Conservation (phyloP, 2,888 invertebrate species). For the Hipparchia semele region DNA sequence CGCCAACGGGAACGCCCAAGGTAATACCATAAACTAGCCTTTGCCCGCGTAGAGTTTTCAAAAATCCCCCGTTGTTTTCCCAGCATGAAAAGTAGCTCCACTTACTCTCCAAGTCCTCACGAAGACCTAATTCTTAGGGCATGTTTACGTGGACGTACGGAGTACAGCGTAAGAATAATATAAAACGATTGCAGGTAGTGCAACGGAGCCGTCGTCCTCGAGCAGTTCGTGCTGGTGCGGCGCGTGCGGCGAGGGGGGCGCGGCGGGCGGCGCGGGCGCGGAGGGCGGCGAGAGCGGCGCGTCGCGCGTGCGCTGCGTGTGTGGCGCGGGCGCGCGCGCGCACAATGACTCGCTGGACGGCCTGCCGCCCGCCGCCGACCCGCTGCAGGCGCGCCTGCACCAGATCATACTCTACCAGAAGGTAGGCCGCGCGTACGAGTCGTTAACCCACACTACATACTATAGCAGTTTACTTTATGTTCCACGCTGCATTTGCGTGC, state of each 20-base stretch:
- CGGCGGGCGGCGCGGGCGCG: constrained; percentile 45
- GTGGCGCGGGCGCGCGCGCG: constrained; percentile 45
- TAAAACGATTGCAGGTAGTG: background rate
- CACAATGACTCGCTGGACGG: constrained; percentile 87
- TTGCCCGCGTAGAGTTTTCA: no score
- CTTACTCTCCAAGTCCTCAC: no score
- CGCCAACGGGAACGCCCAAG: constrained; percentile 15
- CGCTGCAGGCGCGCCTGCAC: constrained; percentile 89
- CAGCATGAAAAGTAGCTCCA: no score
- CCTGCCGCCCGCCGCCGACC: constrained; percentile 87
- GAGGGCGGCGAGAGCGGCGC: constrained; percentile 47
- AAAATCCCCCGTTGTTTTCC: no score
- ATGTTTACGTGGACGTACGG: no score
- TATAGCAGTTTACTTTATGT: no score
- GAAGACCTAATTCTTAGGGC: no score
- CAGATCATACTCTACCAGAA: constrained; percentile 92
- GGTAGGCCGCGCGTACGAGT: constrained; percentile 66
- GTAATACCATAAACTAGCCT: background rate
- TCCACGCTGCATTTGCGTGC: no score
- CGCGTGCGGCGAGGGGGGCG: constrained; percentile 50
- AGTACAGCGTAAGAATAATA: no score
- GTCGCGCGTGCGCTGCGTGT: constrained; percentile 42
- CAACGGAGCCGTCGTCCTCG: constrained; percentile 20
- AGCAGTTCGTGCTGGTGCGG: constrained; percentile 29
- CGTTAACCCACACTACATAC: no score